phyloP scores from a whole-genome alignment of 2,888 invertebrate genomes.

The Morinoia aosen region DNA sequence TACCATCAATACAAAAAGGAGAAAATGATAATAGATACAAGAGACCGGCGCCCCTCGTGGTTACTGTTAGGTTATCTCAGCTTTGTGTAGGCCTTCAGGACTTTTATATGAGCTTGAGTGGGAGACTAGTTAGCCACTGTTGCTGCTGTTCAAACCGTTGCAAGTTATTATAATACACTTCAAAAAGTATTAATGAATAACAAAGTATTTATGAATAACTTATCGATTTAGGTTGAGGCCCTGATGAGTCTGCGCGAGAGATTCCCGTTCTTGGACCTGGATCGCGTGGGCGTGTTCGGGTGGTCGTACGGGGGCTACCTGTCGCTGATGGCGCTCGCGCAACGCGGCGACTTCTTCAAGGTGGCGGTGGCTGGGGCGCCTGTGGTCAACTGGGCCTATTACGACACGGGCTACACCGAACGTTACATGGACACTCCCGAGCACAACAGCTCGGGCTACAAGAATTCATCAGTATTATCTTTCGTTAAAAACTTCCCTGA shows the following conservation, averaged over 20 bases:
- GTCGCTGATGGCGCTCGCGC: conserved; percentile 92
- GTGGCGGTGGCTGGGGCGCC: conserved; percentile 95
- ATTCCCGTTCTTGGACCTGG: conserved; percentile 90
- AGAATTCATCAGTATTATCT: conserved; percentile 78
- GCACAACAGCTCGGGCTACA: conserved; percentile 84
- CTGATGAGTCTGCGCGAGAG: conserved; percentile 87
- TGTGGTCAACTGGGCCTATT: conserved; percentile 96
- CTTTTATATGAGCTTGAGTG: too few relatives aligned
- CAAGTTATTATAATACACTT: too few relatives aligned
- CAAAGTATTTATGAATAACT: too few relatives aligned
- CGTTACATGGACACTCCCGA: conserved; percentile 93
- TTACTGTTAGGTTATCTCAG: too few relatives aligned
- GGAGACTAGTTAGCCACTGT: neutral
- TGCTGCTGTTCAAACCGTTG: neutral
- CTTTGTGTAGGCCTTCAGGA: too few relatives aligned
- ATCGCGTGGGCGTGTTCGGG: conserved; percentile 93
- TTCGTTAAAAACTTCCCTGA: conserved; percentile 84
- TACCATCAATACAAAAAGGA: too few relatives aligned
- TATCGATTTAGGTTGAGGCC: conserved; percentile 89
- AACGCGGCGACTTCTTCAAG: conserved; percentile 93
- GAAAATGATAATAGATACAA: too few relatives aligned
- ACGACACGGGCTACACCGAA: conserved; percentile 99
- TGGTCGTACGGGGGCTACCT: conserved; percentile 99
- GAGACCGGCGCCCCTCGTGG: too few relatives aligned
- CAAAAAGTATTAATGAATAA: too few relatives aligned